A percentile compares a stretch with the other conserved stretches of the same genome.
phyloP scores from a whole-genome alignment of 2,113 vertebrate genomes.

The Microcebus tavaratra region DNA sequence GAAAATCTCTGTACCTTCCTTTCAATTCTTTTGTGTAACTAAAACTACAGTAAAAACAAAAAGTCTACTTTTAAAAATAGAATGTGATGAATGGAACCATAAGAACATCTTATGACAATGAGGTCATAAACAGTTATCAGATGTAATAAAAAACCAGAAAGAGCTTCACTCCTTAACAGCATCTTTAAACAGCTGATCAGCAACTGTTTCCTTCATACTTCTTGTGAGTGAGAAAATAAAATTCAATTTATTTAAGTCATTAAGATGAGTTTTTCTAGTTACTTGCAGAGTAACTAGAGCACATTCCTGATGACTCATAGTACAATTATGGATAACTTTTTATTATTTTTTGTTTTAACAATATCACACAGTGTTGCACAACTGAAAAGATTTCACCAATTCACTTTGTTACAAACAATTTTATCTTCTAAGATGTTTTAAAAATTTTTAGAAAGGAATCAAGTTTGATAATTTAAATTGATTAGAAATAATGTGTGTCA shows the following conservation, averaged over 20 bases:
- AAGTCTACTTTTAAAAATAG: neutral
- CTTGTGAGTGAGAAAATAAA: neutral
- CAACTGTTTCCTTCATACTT: neutral
- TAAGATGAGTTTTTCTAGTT: neutral
- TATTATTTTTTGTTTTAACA: neutral
- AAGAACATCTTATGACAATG: neutral
- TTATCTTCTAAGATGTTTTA: neutral
- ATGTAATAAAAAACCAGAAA: neutral
- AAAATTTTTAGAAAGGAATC: neutral
- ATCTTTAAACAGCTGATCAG: neutral
- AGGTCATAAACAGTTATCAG: neutral
- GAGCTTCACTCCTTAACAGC: neutral
- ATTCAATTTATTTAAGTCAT: neutral
- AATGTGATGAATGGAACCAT: neutral
- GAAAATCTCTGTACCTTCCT: neutral
- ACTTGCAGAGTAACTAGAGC: neutral
- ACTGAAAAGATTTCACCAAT: neutral
- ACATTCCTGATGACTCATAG: neutral
- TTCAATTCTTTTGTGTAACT: neutral
- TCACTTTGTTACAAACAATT: neutral
- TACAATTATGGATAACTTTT: neutral
- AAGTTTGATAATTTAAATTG: neutral
- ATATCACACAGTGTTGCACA: neutral
- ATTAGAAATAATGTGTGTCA: slow-evolving; percentile 16
- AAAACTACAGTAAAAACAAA: neutral